phyloP scores from a whole-genome alignment of 2,888 invertebrate species.

The Polydrusus cervinus region DNA sequence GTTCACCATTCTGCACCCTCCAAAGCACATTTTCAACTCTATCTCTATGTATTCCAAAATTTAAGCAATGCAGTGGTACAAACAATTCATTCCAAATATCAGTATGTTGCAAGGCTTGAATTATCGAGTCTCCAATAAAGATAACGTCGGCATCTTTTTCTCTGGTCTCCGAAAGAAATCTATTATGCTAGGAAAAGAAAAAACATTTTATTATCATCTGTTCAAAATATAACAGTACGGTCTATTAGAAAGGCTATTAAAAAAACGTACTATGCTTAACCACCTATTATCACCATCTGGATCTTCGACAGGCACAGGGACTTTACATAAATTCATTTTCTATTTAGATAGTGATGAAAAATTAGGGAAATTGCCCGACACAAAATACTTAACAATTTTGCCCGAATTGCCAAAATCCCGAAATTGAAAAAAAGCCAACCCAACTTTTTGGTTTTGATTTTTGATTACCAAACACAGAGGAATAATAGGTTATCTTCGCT shows the following conservation, averaged over 20 bases:
- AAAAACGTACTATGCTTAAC: constrained; percentile 81
- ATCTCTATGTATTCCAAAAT: constrained; percentile 93
- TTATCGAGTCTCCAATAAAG: constrained; percentile 91
- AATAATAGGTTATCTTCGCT: too few relatives aligned
- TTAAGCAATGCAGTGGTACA: constrained; percentile 92
- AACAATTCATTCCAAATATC: constrained; percentile 93
- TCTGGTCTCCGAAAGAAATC: constrained; percentile 88
- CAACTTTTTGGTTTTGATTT: constrained; percentile 19
- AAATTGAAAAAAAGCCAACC: constrained; percentile 36
- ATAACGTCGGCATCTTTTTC: constrained; percentile 95
- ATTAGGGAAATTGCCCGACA: background rate
- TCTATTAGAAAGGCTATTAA: background rate
- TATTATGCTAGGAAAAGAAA: constrained; percentile 80
- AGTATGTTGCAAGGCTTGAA: constrained; percentile 87
- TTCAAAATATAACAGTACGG: too few relatives aligned
- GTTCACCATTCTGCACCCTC: constrained; percentile 91
- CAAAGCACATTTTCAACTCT: constrained; percentile 92
- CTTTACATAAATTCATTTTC: constrained; percentile 82
- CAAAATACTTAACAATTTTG: background rate
- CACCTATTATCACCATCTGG: constrained; percentile 89
- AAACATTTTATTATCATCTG: constrained; percentile 25
- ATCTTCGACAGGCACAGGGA: constrained; percentile 83
- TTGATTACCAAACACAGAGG: too few relatives aligned
- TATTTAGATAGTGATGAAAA: background rate
- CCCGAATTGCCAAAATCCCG: too few relatives aligned